Conservation (phyloP, 2,113 vertebrate genomes). For the Platysteira castanea region DNA sequence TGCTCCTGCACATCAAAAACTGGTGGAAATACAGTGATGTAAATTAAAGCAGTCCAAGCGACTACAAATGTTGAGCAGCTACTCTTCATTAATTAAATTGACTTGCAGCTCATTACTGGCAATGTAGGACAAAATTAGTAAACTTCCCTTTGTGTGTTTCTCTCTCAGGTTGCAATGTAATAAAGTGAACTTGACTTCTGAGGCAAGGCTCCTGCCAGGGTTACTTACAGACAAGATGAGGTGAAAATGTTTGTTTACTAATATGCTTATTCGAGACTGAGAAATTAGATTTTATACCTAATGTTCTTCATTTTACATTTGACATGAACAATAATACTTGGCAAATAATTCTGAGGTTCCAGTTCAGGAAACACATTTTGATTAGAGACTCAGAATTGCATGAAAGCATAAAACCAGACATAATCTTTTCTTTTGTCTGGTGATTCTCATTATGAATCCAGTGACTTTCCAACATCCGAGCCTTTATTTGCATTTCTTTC, state of each 20-base stretch:
- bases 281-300: neutral
- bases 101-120: neutral
- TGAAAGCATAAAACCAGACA: neutral
- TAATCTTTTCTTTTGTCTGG: neutral
- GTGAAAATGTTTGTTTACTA: neutral
- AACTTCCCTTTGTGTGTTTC: neutral
- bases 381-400: neutral
- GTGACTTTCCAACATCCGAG: neutral
- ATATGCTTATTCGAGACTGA: neutral
- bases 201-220: neutral
- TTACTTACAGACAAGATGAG: neutral
- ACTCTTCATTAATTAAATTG: neutral
- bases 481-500: neutral
- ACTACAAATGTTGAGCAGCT: neutral
- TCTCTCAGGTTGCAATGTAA: neutral
- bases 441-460: neutral
- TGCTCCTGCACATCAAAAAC: neutral
- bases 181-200: neutral
- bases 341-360: conserved; percentile 4
- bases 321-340: neutral
- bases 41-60: neutral
- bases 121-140: neutral
- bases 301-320: neutral
- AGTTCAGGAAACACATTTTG: neutral
- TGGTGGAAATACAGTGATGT: neutral